Conservation (phyloP, 1,140 invertebrate species). For the Bombus sylvicola region DNA sequence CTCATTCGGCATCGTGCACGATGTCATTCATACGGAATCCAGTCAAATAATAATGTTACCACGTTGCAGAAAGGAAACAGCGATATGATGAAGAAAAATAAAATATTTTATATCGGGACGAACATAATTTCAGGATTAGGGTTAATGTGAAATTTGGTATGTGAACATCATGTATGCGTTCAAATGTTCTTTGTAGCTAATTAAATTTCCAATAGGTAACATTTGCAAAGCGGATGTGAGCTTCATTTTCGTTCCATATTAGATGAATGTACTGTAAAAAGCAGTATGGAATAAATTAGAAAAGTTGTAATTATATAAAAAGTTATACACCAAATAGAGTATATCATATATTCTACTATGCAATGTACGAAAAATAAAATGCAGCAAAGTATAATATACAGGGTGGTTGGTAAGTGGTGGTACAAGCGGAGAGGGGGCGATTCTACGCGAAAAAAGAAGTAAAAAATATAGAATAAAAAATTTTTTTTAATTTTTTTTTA, state of each 20-base stretch:
- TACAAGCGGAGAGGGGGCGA: too few species aligned
- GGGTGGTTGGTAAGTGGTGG: too few species aligned
- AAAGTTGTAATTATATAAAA: background rate
- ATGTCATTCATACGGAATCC: background rate
- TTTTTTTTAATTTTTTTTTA: too few species aligned
- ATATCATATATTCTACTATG: too few species aligned
- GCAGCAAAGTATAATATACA: too few species aligned
- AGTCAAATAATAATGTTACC: background rate
- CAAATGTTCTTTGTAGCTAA: conserved; percentile 17
- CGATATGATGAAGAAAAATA: background rate
- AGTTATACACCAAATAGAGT: too few species aligned
- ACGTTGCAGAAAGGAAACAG: background rate
- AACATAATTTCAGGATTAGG: background rate
- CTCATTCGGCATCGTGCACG: background rate
- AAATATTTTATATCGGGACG: background rate
- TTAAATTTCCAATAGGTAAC: background rate
- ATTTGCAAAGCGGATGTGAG: background rate
- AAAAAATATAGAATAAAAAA: too few species aligned
- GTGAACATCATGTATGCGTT: background rate
- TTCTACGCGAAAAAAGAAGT: too few species aligned
- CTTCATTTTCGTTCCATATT: background rate
- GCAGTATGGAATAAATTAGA: background rate
- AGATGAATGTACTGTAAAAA: background rate
- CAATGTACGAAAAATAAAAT: too few species aligned
- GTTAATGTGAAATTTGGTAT: conserved; percentile 22